phyloP scores from a whole-genome alignment of 2,888 invertebrate genomes.

The Apotomis capreana region DNA sequence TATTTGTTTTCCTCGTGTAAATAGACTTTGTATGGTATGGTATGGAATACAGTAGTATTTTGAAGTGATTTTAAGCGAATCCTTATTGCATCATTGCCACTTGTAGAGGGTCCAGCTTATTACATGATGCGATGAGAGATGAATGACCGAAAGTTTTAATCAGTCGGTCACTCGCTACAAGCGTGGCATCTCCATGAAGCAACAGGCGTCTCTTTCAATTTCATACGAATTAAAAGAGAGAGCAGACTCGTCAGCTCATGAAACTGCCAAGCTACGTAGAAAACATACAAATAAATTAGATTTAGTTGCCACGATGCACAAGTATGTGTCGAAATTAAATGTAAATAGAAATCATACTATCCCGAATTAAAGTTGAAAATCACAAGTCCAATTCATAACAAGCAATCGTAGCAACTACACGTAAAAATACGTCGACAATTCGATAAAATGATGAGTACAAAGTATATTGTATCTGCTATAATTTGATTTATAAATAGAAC shows the following conservation, averaged over 20 bases:
- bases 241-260: background rate
- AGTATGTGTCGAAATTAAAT: background rate
- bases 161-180: background rate
- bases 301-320: constrained; percentile 3
- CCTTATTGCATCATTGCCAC: background rate
- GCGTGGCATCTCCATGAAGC: background rate
- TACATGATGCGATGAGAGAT: constrained; percentile 10
- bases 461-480: constrained; percentile 5
- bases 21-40: too few species aligned
- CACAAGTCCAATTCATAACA: background rate
- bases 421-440: constrained; percentile 13
- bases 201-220: background rate
- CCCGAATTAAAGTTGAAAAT: background rate
- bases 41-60: too few species aligned
- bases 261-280: background rate
- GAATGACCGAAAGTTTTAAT: background rate
- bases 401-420: constrained; percentile 11
- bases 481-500: constrained; percentile 36
- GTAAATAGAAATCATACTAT: background rate
- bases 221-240: background rate
- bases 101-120: constrained; percentile 13
- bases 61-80: too few species aligned
- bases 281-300: background rate
- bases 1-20: too few species aligned
- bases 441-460: constrained; percentile 24